Conservation (phyloP, 2,797 vertebrate species). For the Poecilia gillii region DNA sequence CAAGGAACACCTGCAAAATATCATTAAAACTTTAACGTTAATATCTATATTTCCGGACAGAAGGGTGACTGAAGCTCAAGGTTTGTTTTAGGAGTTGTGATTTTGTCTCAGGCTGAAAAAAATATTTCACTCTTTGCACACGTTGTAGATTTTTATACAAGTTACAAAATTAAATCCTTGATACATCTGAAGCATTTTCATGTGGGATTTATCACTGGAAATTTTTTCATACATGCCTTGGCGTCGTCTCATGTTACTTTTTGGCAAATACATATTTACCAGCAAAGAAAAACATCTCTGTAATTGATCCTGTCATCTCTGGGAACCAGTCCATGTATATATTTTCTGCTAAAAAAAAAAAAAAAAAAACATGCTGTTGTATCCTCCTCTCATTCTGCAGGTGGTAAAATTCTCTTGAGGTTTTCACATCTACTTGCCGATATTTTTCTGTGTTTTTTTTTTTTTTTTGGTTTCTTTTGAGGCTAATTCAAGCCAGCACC, state of each 20-base stretch:
- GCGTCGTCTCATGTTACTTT: neutral
- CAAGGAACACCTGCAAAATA: slow-evolving; percentile 9
- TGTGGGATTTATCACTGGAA: neutral
- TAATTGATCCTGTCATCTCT: slow-evolving; percentile 26
- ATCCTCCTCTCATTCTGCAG: slow-evolving; percentile 1
- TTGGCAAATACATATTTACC: slow-evolving; percentile 1
- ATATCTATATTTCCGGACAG: slow-evolving; percentile 1
- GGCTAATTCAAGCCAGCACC: slow-evolving; percentile 59
- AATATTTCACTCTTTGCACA: neutral
- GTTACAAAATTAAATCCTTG: neutral
- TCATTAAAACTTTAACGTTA: slow-evolving; percentile 16
- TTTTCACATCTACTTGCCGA: slow-evolving; percentile 15
- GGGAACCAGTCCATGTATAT: slow-evolving; percentile 13
- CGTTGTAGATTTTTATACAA: slow-evolving; percentile 4
- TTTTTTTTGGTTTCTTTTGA: slow-evolving; percentile 37
- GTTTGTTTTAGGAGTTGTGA: slow-evolving; percentile 18
- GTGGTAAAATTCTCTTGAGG: slow-evolving; percentile 35
- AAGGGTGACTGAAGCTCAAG: slow-evolving; percentile 12
- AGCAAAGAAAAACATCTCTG: neutral
- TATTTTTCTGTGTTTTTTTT: slow-evolving; percentile 19
- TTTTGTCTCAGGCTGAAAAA: neutral
- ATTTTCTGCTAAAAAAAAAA: slow-evolving; percentile 1
- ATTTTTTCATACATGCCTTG: neutral
- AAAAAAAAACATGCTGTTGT: neutral
- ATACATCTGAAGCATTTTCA: slow-evolving; percentile 3